These are phyloP conservation scores for Eudemis profundana DNA, from an alignment of 2,888 invertebrate species.

Conservation along the genomic window DNA sequence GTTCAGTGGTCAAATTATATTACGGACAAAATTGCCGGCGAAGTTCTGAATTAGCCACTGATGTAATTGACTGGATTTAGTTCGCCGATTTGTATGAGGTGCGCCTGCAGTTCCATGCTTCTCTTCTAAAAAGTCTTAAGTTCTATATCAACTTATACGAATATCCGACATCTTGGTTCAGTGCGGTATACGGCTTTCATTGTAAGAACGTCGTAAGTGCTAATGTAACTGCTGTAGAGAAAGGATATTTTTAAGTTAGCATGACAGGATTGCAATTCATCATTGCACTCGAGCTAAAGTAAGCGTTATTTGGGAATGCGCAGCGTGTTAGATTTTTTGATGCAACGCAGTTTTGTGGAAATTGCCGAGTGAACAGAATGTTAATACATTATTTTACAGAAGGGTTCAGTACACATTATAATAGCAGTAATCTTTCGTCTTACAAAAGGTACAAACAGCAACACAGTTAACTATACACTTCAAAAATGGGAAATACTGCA, in stretches of 20 bases:
- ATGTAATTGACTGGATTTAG: constrained; percentile 26
- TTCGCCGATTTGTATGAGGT: constrained; percentile 5
- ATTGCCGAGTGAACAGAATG: not conserved
- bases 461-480: no score
- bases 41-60: no score
- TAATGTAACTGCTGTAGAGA: not conserved
- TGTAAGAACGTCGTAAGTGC: not conserved
- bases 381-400: not conserved
- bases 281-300: not conserved
- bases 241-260: not conserved
- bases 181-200: no score
- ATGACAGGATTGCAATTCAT: not conserved
- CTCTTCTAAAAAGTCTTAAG: not conserved
- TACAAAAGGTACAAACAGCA: no score
- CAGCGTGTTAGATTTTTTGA: constrained; percentile 7
- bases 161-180: not conserved
- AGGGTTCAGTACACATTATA: no score
- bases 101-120: not conserved
- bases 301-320: constrained; percentile 19
- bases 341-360: constrained; percentile 2
- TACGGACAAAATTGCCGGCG: no score
- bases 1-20: no score
- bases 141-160: not conserved
- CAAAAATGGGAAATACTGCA: no score
- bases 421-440: no score